These are phyloP conservation scores for Ptilonorhynchus violaceus DNA, from an alignment of 2,113 vertebrate genomes.

Conservation along the genomic window DNA sequence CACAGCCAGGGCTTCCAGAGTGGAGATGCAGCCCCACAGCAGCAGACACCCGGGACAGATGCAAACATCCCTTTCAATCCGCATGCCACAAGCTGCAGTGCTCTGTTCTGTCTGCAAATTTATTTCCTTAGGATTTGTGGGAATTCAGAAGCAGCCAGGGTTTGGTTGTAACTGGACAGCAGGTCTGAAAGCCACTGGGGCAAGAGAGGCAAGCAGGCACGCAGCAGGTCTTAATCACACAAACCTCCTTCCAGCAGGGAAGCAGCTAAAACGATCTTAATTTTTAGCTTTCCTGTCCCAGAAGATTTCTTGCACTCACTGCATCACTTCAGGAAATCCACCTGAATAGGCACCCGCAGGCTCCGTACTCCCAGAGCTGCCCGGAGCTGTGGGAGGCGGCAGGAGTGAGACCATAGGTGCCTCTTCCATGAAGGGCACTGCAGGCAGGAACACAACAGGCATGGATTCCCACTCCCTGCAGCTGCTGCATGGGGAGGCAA, in stretches of 20 bases:
- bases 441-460: not conserved
- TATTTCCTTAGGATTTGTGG: not conserved
- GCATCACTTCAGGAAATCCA: not conserved
- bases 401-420: not conserved
- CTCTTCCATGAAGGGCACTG: not conserved
- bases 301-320: not conserved
- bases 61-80: not conserved
- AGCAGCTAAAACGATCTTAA: not conserved
- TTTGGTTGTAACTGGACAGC: not conserved
- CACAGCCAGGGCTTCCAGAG: not conserved
- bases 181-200: not conserved
- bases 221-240: not conserved
- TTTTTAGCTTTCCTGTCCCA: not conserved
- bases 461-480: not conserved
- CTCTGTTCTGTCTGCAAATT: not conserved
- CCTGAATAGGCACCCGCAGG: not conserved
- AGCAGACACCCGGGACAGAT: not conserved
- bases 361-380: accelerated
- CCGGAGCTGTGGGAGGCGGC: not conserved
- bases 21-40: not conserved
- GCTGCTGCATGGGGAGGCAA: not conserved
- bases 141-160: not conserved
- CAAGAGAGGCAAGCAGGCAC: not conserved
- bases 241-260: not conserved
- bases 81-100: accelerated